Conservation (phyloP, 2,797 vertebrate genomes). For the Anguilla pacifica region DNA sequence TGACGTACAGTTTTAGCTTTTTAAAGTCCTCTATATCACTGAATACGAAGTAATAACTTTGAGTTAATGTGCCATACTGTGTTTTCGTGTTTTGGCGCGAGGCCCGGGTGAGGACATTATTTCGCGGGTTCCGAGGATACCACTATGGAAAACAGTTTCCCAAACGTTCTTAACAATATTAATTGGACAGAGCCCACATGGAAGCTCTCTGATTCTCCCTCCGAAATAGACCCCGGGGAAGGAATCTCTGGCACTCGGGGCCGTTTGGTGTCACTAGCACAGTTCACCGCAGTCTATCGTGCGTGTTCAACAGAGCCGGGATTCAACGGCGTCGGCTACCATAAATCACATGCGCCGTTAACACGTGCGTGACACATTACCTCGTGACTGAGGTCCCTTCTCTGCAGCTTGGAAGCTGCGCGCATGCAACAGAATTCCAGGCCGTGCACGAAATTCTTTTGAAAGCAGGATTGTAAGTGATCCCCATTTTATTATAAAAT, state of each 20-base stretch:
- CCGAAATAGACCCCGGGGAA: conserved; percentile 3
- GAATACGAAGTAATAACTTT: neutral
- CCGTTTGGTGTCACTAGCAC: conserved; percentile 4
- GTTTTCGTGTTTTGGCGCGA: neutral
- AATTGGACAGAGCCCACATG: neutral
- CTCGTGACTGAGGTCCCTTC: neutral
- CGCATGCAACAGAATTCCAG: conserved; percentile 16
- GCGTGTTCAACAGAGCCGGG: neutral
- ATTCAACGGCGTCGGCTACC: neutral
- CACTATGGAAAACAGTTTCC: neutral
- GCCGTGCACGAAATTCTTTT: neutral
- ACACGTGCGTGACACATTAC: neutral
- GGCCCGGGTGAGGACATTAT: neutral
- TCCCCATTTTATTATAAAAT: neutral
- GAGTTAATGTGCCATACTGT: conserved; percentile 4
- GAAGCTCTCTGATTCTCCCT: neutral
- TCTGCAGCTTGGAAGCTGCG: conserved; percentile 2
- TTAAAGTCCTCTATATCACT: neutral
- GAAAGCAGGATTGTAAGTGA: neutral
- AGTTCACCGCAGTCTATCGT: conserved; percentile 6
- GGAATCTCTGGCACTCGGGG: conserved; percentile 26
- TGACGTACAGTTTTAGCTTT: neutral
- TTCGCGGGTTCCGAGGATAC: neutral
- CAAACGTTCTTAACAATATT: conserved; percentile 25
- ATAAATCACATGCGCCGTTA: conserved; percentile 16